Evolutionary conservation across 2,113 vertebrate species (phyloP).

Genomic region (Neolamprologus cancellatus): DNA sequence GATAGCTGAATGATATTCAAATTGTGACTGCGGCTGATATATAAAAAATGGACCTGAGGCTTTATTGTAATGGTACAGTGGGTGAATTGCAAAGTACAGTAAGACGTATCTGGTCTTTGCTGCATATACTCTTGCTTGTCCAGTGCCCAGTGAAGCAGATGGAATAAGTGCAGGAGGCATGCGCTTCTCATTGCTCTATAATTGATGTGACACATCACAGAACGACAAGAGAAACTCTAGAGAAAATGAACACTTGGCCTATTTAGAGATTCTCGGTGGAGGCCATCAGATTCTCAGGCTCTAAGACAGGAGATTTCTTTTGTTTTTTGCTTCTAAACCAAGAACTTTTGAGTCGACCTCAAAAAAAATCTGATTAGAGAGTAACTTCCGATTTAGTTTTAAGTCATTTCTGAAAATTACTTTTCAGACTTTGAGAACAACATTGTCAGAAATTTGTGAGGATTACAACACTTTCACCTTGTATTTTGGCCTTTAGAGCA

Average conservation of each 20-base stretch:
- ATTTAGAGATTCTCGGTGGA: constrained; percentile 58
- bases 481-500: neutral
- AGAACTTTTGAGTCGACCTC: neutral
- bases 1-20: neutral
- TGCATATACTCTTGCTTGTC: neutral
- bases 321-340: neutral
- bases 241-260: constrained; percentile 59
- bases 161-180: constrained; percentile 47
- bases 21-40: neutral
- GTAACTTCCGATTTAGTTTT: neutral
- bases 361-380: neutral
- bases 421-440: neutral
- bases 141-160: constrained; percentile 33
- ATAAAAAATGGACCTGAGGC: neutral
- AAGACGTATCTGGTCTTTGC: neutral
- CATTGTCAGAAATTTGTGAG: neutral
- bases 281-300: constrained; percentile 21
- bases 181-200: constrained; percentile 55
- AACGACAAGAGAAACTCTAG: constrained; percentile 35
- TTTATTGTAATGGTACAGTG: neutral
- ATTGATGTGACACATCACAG: constrained; percentile 61
- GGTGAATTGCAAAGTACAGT: neutral
- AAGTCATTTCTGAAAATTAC: neutral
- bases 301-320: neutral
- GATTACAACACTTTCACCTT: neutral